phyloP scores from a whole-genome alignment of 2,113 vertebrate species.

The Pangasianodon hypophthalmus region DNA sequence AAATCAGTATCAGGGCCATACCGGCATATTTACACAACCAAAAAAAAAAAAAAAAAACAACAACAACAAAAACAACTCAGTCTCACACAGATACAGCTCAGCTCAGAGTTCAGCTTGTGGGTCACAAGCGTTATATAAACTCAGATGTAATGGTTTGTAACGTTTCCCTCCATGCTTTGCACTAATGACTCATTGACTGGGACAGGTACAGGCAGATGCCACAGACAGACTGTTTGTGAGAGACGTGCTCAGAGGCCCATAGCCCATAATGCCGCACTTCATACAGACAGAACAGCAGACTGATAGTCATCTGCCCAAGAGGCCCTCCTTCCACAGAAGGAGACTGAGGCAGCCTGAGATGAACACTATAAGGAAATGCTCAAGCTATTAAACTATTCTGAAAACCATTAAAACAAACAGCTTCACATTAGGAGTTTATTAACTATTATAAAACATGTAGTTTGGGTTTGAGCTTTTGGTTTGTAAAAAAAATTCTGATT shows the following conservation, averaged over 20 bases:
- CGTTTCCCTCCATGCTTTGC: constrained; percentile 20
- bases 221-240: constrained; percentile 21
- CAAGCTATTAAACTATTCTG: too few species aligned
- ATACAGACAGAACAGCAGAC: constrained; percentile 36
- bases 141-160: constrained; percentile 37
- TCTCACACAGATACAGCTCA: background rate
- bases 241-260: constrained; percentile 39
- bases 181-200: constrained; percentile 26
- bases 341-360: background rate
- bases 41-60: background rate
- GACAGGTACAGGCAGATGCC: constrained; percentile 38
- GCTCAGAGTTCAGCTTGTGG: background rate
- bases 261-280: constrained; percentile 7
- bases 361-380: background rate
- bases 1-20: constrained; percentile 34
- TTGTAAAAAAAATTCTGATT: background rate
- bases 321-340: constrained; percentile 35
- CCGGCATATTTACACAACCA: constrained; percentile 24
- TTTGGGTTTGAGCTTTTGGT: background rate
- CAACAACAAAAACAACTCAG: background rate
- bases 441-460: background rate
- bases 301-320: constrained; percentile 51
- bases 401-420: background rate
- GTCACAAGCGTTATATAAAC: constrained; percentile 42
- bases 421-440: background rate